Evolutionary conservation across 64 coral and sea anemone genomes (phyloP), one percentile per base, ranked within the genome.

Genomic region (Montipora foliosa): DNA sequence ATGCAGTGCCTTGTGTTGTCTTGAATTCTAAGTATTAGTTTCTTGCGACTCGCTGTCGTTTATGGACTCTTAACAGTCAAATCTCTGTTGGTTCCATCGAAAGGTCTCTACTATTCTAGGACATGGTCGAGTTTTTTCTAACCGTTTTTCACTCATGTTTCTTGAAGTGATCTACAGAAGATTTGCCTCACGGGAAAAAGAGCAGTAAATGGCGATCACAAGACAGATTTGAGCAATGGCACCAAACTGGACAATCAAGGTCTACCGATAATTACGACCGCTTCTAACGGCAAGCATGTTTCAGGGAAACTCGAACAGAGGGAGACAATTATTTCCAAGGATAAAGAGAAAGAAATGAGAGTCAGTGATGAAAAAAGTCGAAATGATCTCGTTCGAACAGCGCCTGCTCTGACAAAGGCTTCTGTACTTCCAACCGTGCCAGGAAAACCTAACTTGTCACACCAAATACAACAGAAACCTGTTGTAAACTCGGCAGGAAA

Each of bases 101-200:
- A 11, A 67, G 4, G 64, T 19, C 14, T 12, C 64, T 67, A 1
- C 15, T 17, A 7, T 67, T 67, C 8, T 12, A n/a, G n/a, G n/a
- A n/a, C n/a, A 14, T 4, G 11, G 12, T 17, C 14, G 15, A 67
- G 64, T 17, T 67, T 14, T 0, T 19, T 67, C 12, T 16, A 2
- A 1, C 45, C 25, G 19, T 19, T 17, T 85, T 8, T 76, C 11
- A 45, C 4, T 62, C 2, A 76, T 92, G 17, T 69, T 49, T 79
- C 7, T 3, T 72, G 64, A 48, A 88, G 75, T 66, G 92, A 80
- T 71, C 21, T 93, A 4, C 85, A 88, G 75, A 81, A 88, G 6
- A 93, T 93, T 22, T 93, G 92, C 53, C 86, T 93, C 58, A 93
- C 92, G 14, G 92, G 92, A 10, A 93, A 79, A 64, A 87, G 81